A percentile compares a stretch with the other conserved stretches of the same genome.
Evolutionary conservation across 2,888 invertebrate species (phyloP).

Genomic region (Nasonovia ribisnigri): DNA sequence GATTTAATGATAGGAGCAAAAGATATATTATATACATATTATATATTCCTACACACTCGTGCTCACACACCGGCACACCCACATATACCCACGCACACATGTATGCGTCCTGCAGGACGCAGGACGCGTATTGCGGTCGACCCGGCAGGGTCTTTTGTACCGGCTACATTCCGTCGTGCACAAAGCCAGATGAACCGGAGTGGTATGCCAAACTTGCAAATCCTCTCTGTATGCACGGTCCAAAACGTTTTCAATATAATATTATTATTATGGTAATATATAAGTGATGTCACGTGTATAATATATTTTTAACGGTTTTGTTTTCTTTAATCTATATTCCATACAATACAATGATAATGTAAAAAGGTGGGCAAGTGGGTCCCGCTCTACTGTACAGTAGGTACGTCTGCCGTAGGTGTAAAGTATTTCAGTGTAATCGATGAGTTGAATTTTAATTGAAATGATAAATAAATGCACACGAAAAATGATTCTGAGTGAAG

Average conservation of each 20-base stretch:
- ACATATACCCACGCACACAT: not conserved
- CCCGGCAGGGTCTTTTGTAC: constrained; percentile 42
- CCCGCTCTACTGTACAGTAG: no score
- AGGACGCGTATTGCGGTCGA: constrained; percentile 51
- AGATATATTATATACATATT: not conserved
- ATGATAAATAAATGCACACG: no score
- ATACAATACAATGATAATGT: not conserved
- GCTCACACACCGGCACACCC: not conserved
- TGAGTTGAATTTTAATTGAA: no score
- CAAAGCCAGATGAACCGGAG: constrained; percentile 35
- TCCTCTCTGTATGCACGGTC: not conserved
- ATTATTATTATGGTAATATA: not conserved
- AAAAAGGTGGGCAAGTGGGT: not conserved
- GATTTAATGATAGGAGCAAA: constrained; percentile 53
- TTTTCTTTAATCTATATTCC: not conserved
- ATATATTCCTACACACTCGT: not conserved
- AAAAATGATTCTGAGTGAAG: no score
- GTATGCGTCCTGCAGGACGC: not conserved
- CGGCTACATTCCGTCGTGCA: constrained; percentile 14
- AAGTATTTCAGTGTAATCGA: no score
- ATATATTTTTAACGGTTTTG: not conserved
- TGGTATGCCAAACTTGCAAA: constrained; percentile 49
- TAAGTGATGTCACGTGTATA: not conserved
- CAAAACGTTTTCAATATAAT: constrained; percentile 11
- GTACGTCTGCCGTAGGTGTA: no score